Evolutionary conservation across 2,113 vertebrate genomes (phyloP), one percentile per base, ranked within the genome.

Genomic region (Saimiri boliviensis): DNA sequence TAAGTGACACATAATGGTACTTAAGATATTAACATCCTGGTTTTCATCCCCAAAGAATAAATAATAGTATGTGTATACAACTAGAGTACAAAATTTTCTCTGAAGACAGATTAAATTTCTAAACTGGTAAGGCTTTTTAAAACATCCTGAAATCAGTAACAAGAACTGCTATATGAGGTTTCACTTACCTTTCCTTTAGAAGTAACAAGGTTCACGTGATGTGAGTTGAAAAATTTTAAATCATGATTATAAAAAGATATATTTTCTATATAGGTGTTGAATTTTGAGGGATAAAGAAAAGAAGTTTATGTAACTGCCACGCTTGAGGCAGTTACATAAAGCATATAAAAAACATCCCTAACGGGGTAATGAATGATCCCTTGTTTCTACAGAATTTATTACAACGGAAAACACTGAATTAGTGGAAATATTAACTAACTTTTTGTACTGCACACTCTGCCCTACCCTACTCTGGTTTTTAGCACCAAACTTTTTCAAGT

Each of bases 251-350:
- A 81, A 58, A 95, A 68, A 35, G 10, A 90, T 54, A 45, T 70
- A 74, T 68, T 89, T 85, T 91, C 32, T 95, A 45, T n/a, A 68
- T 66, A 77, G 56, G 27, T 91, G 8, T 4, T 80, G 20, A 49
- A 37, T 84, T 93, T 92, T 94, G 54, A 84, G 11, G 70, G 30
- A 94, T 91, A 90, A 94, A 84, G 3, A 47, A 91, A 95, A 89
- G 14, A 80, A 73, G n/a, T 86, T 91, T 91, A 68, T 30, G 60
- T 12, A 63, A 63, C 60, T 63, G 60, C 60, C 60, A 30, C 30
- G 60, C 68, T 2, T 58, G 25, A 35, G 35, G 80, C 80, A 19
- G 4, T 52, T 20, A 91, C 42, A 6, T n/a, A 16, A 63, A 63
- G 13, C 60, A 74, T 80, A 77, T 47, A 54, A 91, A 91, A 40